phyloP scores from a whole-genome alignment of 2,888 invertebrate species.

The Drosophila helvetica region DNA sequence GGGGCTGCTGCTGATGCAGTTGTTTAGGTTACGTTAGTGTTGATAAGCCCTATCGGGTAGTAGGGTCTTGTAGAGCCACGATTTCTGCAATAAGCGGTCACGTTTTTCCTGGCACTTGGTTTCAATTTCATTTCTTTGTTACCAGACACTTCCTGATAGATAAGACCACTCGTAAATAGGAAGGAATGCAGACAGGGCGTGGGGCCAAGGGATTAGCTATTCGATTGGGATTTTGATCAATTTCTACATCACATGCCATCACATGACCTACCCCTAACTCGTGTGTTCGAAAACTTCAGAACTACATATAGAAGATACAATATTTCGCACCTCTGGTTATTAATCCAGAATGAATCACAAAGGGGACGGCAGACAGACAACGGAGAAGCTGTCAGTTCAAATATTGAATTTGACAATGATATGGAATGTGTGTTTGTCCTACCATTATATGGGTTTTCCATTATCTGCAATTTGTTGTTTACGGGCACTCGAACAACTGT shows the following conservation, averaged over 20 bases:
- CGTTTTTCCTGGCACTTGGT: neutral
- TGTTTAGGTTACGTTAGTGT: neutral
- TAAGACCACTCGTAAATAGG: neutral
- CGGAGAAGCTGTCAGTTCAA: constrained; percentile 19
- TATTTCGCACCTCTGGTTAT: neutral
- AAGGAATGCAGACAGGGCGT: neutral
- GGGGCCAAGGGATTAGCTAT: neutral
- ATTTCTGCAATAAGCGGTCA: neutral
- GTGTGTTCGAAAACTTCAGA: neutral
- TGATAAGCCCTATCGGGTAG: neutral
- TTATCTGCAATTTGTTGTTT: constrained; percentile 10
- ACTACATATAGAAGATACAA: neutral
- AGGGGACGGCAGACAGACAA: neutral
- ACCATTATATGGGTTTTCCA: constrained; percentile 11
- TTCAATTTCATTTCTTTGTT: neutral
- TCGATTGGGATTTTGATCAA: neutral
- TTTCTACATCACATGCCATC: neutral
- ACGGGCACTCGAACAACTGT: constrained; percentile 7
- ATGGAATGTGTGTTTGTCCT: constrained; percentile 11
- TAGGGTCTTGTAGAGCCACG: neutral
- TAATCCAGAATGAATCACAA: constrained; percentile 1
- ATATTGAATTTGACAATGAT: constrained; percentile 26
- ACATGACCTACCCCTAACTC: neutral
- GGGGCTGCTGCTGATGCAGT: neutral
- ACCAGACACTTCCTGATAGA: neutral